Evolutionary conservation across 2,113 vertebrate species (phyloP).

Genomic region (Oceanodroma tethys): DNA sequence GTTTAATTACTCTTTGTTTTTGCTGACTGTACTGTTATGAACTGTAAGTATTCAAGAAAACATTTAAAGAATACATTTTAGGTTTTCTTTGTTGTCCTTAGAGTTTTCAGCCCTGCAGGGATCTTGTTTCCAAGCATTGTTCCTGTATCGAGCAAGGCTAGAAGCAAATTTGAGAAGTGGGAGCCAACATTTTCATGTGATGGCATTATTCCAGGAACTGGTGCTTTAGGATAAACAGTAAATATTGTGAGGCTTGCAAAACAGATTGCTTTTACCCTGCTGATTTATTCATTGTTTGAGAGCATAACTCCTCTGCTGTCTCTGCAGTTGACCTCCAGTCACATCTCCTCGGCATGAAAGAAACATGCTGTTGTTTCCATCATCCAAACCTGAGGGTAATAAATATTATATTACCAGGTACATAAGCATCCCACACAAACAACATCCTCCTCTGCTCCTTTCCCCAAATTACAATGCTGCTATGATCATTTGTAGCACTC

Average conservation of each 20-base stretch:
- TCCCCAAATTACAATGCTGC: neutral
- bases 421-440: neutral
- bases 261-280: neutral
- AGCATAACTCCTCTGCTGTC: neutral
- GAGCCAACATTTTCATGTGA: neutral
- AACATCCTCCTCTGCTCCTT: neutral
- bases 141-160: neutral
- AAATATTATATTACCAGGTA: neutral
- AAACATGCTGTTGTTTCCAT: neutral
- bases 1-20: neutral
- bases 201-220: constrained; percentile 37
- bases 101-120: neutral
- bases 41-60: neutral
- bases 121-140: constrained; percentile 56
- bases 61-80: neutral
- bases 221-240: constrained; percentile 30
- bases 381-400: neutral
- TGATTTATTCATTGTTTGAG: neutral
- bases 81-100: constrained; percentile 14
- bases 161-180: neutral
- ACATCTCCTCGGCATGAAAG: neutral
- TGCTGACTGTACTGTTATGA: neutral
- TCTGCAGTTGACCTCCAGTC: neutral
- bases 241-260: constrained; percentile 23
- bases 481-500: rapidly evolving